Percentiles rank a stretch among this genome's conserved stretches.
phyloP scores from a whole-genome alignment of 2,797 vertebrate genomes.

The Spheniscus humboldti region DNA sequence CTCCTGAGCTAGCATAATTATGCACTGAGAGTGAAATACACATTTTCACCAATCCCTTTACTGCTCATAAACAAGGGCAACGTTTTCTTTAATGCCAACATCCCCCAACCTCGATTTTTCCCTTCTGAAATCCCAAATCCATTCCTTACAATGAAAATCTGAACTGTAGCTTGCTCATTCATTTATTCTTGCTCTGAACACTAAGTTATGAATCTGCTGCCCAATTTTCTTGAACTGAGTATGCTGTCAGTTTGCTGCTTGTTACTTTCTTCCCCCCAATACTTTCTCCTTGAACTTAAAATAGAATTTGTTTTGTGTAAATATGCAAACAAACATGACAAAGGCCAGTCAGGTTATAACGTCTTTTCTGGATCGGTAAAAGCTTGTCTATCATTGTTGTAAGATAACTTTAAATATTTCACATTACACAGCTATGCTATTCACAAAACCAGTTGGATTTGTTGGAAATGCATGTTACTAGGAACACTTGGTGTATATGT shows the following conservation, averaged over 20 bases:
- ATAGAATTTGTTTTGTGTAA: background rate
- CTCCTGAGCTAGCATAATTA: conserved; percentile 23
- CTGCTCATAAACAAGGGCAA: background rate
- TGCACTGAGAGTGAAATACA: background rate
- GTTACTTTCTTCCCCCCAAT: background rate
- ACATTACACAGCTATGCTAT: background rate
- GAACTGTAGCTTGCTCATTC: background rate
- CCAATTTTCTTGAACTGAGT: background rate
- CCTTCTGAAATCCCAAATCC: background rate
- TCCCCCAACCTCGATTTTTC: background rate
- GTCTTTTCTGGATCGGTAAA: background rate
- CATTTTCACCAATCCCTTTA: conserved; percentile 4
- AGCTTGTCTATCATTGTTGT: background rate
- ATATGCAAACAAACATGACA: background rate
- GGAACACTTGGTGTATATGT: background rate
- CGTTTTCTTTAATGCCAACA: background rate
- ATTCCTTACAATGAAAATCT: background rate
- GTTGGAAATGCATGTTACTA: background rate
- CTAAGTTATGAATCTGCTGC: background rate
- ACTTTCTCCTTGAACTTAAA: background rate
- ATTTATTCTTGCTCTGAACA: background rate
- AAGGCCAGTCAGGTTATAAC: background rate
- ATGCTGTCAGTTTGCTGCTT: background rate
- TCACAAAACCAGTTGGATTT: background rate
- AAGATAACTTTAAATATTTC: background rate